Evolutionary conservation across 2,888 invertebrate species (phyloP).

Genomic region (Dicranocentrus wangi): DNA sequence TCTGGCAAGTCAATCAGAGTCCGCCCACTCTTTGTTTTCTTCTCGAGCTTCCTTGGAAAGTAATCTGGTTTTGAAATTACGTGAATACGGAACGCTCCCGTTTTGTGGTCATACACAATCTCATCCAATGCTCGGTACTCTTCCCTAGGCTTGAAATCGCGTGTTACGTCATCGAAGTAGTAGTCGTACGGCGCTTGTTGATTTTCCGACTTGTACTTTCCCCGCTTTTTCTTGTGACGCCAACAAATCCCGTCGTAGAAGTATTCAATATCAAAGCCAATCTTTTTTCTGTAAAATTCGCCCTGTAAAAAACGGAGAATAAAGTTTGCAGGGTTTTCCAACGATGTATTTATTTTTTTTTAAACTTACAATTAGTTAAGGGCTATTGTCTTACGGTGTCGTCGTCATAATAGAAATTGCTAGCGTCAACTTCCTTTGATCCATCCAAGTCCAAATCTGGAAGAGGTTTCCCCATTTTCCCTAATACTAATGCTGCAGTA

Average conservation of each 20-base stretch:
- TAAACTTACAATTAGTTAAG: neutral
- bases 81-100: constrained; percentile 32
- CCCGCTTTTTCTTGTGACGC: constrained; percentile 49
- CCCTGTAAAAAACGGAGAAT: constrained; percentile 14
- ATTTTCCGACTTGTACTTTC: constrained; percentile 38
- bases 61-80: neutral
- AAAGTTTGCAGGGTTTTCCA: neutral
- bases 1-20: constrained; percentile 12
- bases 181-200: constrained; percentile 59
- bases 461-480: neutral
- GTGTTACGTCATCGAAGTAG: constrained; percentile 42
- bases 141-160: constrained; percentile 28
- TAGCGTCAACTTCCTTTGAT: neutral
- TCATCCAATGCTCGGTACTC: constrained; percentile 47
- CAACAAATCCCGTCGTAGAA: constrained; percentile 52
- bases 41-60: neutral
- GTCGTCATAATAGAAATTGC: constrained; percentile 54
- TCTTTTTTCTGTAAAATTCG: constrained; percentile 43
- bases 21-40: constrained; percentile 19
- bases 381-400: constrained; percentile 4
- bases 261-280: constrained; percentile 57
- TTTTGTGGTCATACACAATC: constrained; percentile 46
- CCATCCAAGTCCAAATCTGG: neutral
- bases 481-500: neutral
- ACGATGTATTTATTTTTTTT: neutral